Conservation (phyloP, 2,888 invertebrate genomes). For the Ectemnius cavifrons region DNA sequence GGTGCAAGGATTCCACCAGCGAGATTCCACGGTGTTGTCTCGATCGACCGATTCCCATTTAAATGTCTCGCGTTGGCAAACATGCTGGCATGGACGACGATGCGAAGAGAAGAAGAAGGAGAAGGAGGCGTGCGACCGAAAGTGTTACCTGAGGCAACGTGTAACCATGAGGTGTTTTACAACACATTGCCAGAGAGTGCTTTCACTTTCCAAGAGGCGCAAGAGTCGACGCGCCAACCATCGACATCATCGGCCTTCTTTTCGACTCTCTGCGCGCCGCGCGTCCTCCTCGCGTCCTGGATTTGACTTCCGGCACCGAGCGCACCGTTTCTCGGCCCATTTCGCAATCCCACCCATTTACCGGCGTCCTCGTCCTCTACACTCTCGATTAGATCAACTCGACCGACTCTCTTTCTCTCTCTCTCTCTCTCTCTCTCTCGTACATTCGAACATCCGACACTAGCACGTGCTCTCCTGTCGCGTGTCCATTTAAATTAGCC, state of each 20-base stretch:
- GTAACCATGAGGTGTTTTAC: constrained; percentile 41
- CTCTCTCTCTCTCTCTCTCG: too few species aligned
- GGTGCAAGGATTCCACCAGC: not conserved
- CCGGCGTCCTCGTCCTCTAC: constrained; percentile 21
- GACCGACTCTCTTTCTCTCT: constrained; percentile 14
- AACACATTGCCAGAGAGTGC: constrained; percentile 36
- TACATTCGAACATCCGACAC: too few species aligned
- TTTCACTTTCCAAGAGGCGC: constrained; percentile 57
- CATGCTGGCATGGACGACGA: not conserved
- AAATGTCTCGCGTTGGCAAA: not conserved
- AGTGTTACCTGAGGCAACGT: constrained; percentile 27
- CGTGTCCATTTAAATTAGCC: too few species aligned
- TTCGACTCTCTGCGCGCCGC: not conserved
- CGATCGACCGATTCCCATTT: not conserved
- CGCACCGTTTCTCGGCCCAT: constrained; percentile 10
- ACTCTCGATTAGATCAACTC: constrained; percentile 28
- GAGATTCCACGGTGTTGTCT: constrained; percentile 14
- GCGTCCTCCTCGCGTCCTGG: constrained; percentile 9
- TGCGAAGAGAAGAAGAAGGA: not conserved
- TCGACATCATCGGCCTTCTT: constrained; percentile 43
- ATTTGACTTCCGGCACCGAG: constrained; percentile 38
- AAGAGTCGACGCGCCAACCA: constrained; percentile 8
- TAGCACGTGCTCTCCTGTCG: too few species aligned
- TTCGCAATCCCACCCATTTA: constrained; percentile 41
- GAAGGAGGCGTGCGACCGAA: constrained; percentile 19